Base-by-base conservation (phyloP, 1,140 invertebrate species). In the Linepithema humile region DNA sequence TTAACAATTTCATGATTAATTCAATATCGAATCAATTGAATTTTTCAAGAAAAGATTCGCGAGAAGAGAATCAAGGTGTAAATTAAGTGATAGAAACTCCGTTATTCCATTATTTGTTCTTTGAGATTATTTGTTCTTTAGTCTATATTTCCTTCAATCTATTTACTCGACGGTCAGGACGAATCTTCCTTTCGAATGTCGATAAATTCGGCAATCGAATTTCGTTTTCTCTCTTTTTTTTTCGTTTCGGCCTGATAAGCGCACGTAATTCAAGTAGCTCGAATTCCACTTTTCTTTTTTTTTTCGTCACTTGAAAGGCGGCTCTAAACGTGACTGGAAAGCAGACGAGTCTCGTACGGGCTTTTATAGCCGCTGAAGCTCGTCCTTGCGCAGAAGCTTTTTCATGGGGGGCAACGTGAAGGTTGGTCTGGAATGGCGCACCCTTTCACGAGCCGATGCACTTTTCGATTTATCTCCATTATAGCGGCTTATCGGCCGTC, bases 391-490 rank as follows among this genome's bases (percentile, higher is more conserved):
- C 89, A 89, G 87, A 90, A 88, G 78, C 72, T 90, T 89, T 90
- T 91, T 86, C 85, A 85, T 73, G 62, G 48, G 45, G 59, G 60
- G 50, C 74, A 55, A 57, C 50, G 32, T 70, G 48, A 82, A 62
- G 64, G n/a, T 77, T 77, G 40, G 59, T 12, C n/a, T 20, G 45
- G 38, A n/a, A 77, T 38, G 29, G 85, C 88, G 87, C 85, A 82
- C 69, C 85, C 77, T 92, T 94, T 94, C 91, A 93, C 93, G 92
- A 92, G 67, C 92, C 90, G 90, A 82, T 93, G 93, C 91, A 88
- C 89, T 92, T 94, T 93, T 93, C 92, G 90, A 94, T 93, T 94
- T 93, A 90, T 90, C 89, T 89, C 87, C 85, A 91, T 90, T 85
- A 89, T 82, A 77, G 32, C 35, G 70, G 90, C 91, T 94, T 94